Conservation (phyloP, 2,797 vertebrate species). For the Podargus strigoides region DNA sequence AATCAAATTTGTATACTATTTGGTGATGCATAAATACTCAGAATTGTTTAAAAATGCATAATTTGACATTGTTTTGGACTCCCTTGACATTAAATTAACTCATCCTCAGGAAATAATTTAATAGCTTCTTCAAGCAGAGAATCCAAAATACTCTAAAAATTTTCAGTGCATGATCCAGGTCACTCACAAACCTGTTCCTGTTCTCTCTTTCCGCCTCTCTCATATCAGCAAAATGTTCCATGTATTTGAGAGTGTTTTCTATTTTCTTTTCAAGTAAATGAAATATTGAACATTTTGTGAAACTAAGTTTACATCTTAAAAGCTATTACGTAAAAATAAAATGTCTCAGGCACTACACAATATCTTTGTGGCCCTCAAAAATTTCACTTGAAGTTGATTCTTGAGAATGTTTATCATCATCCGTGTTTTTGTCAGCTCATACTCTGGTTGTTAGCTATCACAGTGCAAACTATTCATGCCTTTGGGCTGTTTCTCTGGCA, state of each 20-base stretch:
- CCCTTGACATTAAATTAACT: not conserved
- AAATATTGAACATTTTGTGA: not conserved
- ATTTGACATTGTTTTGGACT: slow-evolving; percentile 10
- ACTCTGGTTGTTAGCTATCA: not conserved
- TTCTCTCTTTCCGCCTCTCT: not conserved
- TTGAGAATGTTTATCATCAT: not conserved
- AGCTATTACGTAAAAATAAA: not conserved
- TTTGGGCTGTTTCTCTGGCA: not conserved
- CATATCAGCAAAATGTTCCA: not conserved
- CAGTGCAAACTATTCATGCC: not conserved
- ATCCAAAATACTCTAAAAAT: not conserved
- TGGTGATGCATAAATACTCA: slow-evolving; percentile 12
- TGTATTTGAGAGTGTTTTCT: not conserved
- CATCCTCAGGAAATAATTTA: not conserved
- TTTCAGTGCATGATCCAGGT: not conserved
- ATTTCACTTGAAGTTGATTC: not conserved
- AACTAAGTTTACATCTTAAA: not conserved
- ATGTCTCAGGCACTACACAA: not conserved
- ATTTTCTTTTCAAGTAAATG: not conserved
- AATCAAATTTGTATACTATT: not conserved
- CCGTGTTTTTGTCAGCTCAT: not conserved
- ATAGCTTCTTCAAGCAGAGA: not conserved
- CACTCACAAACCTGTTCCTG: not conserved
- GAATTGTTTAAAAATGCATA: slow-evolving; percentile 28
- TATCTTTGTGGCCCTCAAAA: not conserved